These are phyloP conservation scores for Drosophila mayaguana DNA, from an alignment of 2,888 invertebrate genomes.

Conservation along the genomic window DNA sequence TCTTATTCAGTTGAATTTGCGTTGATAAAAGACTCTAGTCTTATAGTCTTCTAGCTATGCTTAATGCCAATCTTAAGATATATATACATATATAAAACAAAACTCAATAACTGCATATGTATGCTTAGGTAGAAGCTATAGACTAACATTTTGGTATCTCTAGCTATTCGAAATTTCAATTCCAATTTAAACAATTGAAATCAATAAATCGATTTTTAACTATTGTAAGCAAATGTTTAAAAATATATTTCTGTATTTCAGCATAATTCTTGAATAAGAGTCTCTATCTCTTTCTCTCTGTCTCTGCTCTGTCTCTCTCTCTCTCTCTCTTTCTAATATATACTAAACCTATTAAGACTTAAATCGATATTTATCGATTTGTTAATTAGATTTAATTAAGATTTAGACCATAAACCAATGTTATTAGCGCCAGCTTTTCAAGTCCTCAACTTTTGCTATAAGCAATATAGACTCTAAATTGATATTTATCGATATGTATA, in stretches of 20 bases:
- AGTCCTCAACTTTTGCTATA: neutral
- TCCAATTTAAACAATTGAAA: neutral
- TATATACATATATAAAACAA: neutral
- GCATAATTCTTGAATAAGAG: neutral
- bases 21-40: no score
- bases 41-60: neutral
- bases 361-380: no score
- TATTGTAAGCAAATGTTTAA: neutral
- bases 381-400: no score
- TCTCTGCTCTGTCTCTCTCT: no score
- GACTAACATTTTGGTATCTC: neutral
- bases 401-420: no score
- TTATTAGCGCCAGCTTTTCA: neutral
- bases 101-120: neutral
- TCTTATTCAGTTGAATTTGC: neutral
- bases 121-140: neutral
- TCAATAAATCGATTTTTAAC: neutral
- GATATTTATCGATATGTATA: neutral
- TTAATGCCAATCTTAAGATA: neutral
- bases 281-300: no score
- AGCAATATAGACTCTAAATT: neutral
- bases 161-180: neutral
- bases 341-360: no score
- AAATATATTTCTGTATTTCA: neutral
- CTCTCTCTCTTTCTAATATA: no score